These are phyloP conservation scores for Antechinus flavipes DNA, from an alignment of 2,113 vertebrate genomes.

Conservation along the genomic window DNA sequence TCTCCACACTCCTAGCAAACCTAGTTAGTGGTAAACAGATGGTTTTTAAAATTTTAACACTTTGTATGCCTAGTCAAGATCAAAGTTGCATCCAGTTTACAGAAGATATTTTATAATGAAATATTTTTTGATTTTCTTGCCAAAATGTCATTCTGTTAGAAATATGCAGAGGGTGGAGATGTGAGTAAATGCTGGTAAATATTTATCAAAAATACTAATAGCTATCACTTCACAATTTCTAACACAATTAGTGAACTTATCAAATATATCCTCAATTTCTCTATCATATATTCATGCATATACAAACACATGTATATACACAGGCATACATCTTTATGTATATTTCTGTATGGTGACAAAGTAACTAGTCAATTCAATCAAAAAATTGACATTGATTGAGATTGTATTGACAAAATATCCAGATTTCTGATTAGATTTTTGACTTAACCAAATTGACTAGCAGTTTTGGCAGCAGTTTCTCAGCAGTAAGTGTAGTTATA, in stretches of 20 bases:
- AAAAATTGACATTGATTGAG: background rate
- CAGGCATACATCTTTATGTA: background rate
- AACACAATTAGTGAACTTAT: background rate
- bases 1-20: background rate
- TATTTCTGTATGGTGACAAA: background rate
- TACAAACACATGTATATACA: background rate
- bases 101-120: background rate
- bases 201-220: background rate
- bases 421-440: background rate
- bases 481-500: background rate
- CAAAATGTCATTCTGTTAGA: background rate
- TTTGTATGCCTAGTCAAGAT: background rate
- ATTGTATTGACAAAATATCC: background rate
- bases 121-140: background rate
- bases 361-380: background rate
- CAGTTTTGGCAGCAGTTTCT: background rate
- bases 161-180: background rate
- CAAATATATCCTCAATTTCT: background rate
- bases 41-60: background rate
- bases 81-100: background rate
- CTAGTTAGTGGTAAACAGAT: background rate
- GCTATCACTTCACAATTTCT: background rate
- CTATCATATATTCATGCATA: background rate
- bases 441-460: fast-evolving
- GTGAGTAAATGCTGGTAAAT: background rate